These are phyloP conservation scores for Drosophila lowei DNA, from an alignment of 1,140 invertebrate species.

Conservation along the genomic window DNA sequence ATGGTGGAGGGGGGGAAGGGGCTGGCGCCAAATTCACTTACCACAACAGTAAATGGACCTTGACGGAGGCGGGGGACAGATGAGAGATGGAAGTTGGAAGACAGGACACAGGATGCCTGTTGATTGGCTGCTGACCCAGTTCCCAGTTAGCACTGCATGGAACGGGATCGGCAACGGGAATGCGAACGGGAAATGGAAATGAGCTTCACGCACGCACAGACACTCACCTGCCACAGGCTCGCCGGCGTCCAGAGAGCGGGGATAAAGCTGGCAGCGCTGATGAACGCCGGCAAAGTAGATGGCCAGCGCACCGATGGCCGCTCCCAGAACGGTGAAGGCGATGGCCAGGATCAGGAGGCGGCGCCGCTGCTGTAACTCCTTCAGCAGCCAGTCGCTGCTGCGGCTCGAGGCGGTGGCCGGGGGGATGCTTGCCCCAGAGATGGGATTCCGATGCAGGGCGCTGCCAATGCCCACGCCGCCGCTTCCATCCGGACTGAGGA, in stretches of 20 bases:
- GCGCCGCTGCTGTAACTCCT: conserved; percentile 71
- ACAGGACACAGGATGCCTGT: conserved; percentile 32
- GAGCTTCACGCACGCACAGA: neutral
- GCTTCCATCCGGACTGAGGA: conserved; percentile 63
- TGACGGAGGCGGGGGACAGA: neutral
- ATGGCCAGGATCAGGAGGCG: conserved; percentile 73
- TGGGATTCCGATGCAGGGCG: conserved; percentile 50
- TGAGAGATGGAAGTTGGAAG: conserved; percentile 2
- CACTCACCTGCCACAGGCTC: conserved; percentile 52
- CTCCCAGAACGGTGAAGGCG: conserved; percentile 76
- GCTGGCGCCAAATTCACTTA: conserved; percentile 49
- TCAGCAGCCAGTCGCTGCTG: conserved; percentile 73
- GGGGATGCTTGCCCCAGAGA: conserved; percentile 8
- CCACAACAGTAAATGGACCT: conserved; percentile 1
- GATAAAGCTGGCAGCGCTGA: conserved; percentile 65
- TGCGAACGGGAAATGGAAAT: too few relatives aligned
- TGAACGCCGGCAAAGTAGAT: conserved; percentile 79
- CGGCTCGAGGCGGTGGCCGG: neutral
- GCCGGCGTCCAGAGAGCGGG: conserved; percentile 17
- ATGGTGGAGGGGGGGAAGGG: neutral
- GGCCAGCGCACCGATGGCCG: conserved; percentile 78
- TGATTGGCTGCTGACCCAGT: conserved; percentile 62
- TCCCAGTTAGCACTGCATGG: conserved; percentile 3
- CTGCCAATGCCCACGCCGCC: conserved; percentile 54
- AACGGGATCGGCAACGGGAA: neutral